Base-by-base conservation (phyloP, 1,140 invertebrate genomes). In the Plectrocnemia conspersa region DNA sequence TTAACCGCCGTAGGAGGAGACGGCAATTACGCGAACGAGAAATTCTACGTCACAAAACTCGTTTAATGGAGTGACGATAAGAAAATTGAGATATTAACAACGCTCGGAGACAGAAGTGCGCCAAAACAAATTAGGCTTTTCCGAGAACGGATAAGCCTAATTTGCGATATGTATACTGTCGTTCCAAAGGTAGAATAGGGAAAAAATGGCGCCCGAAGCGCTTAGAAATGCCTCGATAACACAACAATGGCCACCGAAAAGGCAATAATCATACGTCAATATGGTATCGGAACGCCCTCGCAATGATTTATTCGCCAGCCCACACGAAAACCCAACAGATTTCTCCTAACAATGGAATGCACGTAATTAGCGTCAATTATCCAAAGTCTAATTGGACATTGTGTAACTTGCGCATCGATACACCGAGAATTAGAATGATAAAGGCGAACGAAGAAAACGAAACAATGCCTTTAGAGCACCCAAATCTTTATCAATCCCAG, bases 321-420 rank as follows among this genome's bases (percentile, higher is more conserved):
- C 33, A 50, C 19, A 50, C n/a, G 7, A 16, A 24, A 50, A 38
- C 25, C 29, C 33, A 50, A 24, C 11, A 50, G 35, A 33, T 35
- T 38, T 35, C 33, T 38, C 22, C 23, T 19, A 50, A 36, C 32
- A 50, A 45, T 38, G 32, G 35, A 38, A 50, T 21, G 35, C 10
- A 38, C 22, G 35, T 24, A 50, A 50, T 50, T 50, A 50, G 21
- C 15, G 22, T 22, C 32, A 38, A 50, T 50, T 50, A 21, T 38
- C 35, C 10, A 6, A 16, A 38, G 35, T 16, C 11, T 15, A 38
- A 38, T 38, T 38, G 18, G 5, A 16, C 35, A 5, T 16, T 13
- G 5, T 38, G 11, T 6, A 38, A 38, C 18, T 38, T 38, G 35
- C 35, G 18, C 6, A 29, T n/a, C n/a, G n/a, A n/a, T n/a, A n/a